Conservation (phyloP, 2,888 invertebrate species). For the Rotaria macrura region DNA sequence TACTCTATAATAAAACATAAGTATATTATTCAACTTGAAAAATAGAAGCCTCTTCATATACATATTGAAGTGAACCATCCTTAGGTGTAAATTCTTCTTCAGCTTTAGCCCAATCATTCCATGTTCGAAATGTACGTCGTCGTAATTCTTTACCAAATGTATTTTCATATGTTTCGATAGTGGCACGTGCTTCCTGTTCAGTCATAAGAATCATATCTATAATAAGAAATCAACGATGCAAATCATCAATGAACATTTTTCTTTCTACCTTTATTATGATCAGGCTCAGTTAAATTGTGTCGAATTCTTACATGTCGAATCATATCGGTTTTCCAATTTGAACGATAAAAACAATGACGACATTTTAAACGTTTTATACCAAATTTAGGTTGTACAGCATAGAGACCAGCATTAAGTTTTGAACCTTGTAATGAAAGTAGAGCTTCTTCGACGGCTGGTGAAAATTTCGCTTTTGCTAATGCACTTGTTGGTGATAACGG, state of each 20-base stretch:
- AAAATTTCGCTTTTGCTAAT: neutral
- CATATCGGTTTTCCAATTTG: conserved; percentile 26
- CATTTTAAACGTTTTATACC: conserved; percentile 21
- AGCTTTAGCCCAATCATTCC: conserved; percentile 19
- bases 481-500: neutral
- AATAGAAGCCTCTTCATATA: neutral
- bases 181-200: neutral
- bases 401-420: neutral
- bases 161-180: conserved; percentile 17
- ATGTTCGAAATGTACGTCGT: conserved; percentile 13
- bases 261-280: neutral
- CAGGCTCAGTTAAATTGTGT: neutral
- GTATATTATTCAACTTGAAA: neutral
- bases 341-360: no score
- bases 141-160: conserved; percentile 13
- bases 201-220: conserved; percentile 20
- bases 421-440: conserved; percentile 1
- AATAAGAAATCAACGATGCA: neutral
- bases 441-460: neutral
- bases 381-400: neutral
- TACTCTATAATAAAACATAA: neutral
- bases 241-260: no score
- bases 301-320: conserved; percentile 18
- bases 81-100: conserved; percentile 21
- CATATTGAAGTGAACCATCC: conserved; percentile 21